Evolutionary conservation across 2,113 vertebrate genomes (phyloP).

Genomic region (Colinus virginianus): DNA sequence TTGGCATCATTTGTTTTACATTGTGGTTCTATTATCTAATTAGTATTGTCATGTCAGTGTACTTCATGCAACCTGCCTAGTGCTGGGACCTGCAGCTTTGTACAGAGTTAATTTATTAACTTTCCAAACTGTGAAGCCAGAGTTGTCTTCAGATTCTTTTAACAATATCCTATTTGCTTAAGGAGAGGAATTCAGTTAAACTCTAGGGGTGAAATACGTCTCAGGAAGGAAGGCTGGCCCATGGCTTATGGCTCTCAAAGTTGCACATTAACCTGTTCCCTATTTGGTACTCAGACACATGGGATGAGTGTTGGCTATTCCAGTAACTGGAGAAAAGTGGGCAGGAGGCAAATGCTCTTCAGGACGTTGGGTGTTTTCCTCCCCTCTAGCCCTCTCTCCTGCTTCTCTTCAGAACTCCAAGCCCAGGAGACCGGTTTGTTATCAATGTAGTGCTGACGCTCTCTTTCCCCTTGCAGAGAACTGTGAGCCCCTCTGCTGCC

Average conservation of each 20-base stretch:
- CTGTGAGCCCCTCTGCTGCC: background rate
- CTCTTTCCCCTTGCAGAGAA: background rate
- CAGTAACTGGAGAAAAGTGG: background rate
- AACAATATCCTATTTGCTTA: constrained; percentile 19
- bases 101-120: background rate
- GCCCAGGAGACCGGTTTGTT: background rate
- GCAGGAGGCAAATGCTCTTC: background rate
- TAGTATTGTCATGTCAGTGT: background rate
- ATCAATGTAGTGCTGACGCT: background rate
- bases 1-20: background rate
- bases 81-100: background rate
- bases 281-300: background rate
- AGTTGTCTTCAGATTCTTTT: background rate
- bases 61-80: background rate
- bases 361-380: background rate
- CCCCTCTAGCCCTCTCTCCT: background rate
- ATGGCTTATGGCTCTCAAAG: background rate
- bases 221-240: background rate
- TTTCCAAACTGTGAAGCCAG: background rate
- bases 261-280: background rate
- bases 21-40: background rate
- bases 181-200: constrained; percentile 45
- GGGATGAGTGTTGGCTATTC: background rate
- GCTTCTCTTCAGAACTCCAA: background rate
- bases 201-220: constrained; percentile 14